Evolutionary conservation across 2,888 invertebrate genomes (phyloP).

Genomic region (Epiblema foenella): DNA sequence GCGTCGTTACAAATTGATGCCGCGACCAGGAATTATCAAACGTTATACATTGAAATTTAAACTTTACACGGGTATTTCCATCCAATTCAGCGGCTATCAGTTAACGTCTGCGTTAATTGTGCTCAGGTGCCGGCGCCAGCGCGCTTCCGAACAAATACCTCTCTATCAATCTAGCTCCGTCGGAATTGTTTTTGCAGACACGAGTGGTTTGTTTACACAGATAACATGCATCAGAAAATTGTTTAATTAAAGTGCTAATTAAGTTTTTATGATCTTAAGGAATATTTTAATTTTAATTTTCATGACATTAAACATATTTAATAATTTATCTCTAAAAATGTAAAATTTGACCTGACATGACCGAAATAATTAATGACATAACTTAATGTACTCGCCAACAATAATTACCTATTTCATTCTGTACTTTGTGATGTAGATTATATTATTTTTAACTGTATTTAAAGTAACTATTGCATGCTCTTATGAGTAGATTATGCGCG

Average conservation of each 20-base stretch:
- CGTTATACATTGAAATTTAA: conserved; percentile 22
- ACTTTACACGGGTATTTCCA: neutral
- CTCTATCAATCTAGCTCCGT: conserved; percentile 42
- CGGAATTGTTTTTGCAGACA: conserved; percentile 40
- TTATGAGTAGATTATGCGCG: too few species aligned
- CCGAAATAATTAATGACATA: too few species aligned
- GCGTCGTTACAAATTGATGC: conserved; percentile 2
- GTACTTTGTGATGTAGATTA: too few species aligned
- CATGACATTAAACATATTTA: too few species aligned
- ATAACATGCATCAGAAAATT: conserved; percentile 11
- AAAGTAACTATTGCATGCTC: too few species aligned
- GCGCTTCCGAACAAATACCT: conserved; percentile 44
- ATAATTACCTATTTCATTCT: too few species aligned
- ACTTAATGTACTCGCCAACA: too few species aligned
- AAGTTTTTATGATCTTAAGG: too few species aligned
- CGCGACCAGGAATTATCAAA: conserved; percentile 4
- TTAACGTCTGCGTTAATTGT: conserved; percentile 55
- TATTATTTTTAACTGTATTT: too few species aligned
- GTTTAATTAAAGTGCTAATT: conserved; percentile 15
- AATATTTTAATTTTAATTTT: too few species aligned
- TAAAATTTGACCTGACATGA: too few species aligned
- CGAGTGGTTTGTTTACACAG: conserved; percentile 38
- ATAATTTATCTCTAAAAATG: too few species aligned
- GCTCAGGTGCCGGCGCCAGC: conserved; percentile 51
- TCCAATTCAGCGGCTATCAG: conserved; percentile 46